Conservation (phyloP, 2,888 invertebrate species). For the Amiota communis region DNA sequence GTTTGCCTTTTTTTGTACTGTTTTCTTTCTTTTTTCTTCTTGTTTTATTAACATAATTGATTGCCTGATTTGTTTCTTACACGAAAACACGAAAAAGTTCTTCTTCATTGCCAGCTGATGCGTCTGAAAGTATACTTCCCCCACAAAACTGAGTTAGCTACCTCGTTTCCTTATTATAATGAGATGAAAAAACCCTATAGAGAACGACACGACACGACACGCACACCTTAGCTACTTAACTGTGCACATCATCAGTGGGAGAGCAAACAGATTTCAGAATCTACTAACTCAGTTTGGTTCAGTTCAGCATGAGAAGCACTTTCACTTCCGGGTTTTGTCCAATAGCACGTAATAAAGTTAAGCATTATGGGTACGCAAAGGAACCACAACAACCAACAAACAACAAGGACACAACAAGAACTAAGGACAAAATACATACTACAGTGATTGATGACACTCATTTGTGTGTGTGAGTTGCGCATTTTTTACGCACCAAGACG, state of each 20-base stretch:
- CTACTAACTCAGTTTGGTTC: background rate
- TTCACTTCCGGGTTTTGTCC: conserved; percentile 23
- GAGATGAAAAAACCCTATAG: background rate
- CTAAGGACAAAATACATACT: background rate
- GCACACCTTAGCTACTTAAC: conserved; percentile 31
- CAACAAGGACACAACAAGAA: background rate
- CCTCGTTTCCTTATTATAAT: background rate
- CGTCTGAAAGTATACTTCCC: conserved; percentile 17
- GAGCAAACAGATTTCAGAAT: conserved; percentile 5
- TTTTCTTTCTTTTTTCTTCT: background rate
- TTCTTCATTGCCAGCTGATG: conserved; percentile 54
- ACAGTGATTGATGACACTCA: conserved; percentile 62
- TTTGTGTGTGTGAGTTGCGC: conserved; percentile 44
- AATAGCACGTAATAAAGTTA: conserved; percentile 44
- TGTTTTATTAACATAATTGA: conserved; percentile 60
- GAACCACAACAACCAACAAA: background rate
- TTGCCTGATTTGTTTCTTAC: conserved; percentile 42
- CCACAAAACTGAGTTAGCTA: background rate
- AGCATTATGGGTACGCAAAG: conserved; percentile 43
- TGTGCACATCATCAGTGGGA: background rate
- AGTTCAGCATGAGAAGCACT: background rate
- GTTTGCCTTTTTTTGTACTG: background rate
- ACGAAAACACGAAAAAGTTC: conserved; percentile 27
- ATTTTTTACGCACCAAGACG: conserved; percentile 11
- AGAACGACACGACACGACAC: background rate